Evolutionary conservation across 2,797 vertebrate species (phyloP).

Genomic region (Myoxocephalus aenaeus): DNA sequence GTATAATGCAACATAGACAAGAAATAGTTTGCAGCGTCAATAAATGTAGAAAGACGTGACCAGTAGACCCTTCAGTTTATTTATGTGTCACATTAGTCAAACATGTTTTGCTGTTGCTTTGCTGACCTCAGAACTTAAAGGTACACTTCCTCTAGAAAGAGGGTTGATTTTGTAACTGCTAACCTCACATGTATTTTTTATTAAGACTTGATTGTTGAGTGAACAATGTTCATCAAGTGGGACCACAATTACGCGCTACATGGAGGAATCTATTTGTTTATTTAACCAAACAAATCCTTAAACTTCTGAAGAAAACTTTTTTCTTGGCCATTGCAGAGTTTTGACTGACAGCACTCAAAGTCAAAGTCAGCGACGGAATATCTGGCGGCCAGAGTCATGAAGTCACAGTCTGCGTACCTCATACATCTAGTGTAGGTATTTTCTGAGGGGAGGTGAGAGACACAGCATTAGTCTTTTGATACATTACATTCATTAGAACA

Average conservation of each 20-base stretch:
- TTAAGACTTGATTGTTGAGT: constrained; percentile 18
- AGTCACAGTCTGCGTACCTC: constrained; percentile 34
- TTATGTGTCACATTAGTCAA: background rate
- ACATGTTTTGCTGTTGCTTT: background rate
- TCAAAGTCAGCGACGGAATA: constrained; percentile 5
- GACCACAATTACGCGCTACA: background rate
- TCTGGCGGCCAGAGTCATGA: constrained; percentile 35
- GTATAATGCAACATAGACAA: background rate
- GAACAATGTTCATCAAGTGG: background rate
- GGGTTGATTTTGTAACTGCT: background rate
- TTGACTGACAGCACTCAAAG: constrained; percentile 51
- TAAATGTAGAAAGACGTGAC: background rate
- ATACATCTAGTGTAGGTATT: constrained; percentile 33
- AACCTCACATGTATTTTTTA: background rate
- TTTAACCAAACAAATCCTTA: background rate
- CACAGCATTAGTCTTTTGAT: background rate
- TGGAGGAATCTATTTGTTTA: background rate
- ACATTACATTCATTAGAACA: background rate
- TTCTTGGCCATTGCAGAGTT: constrained; percentile 38
- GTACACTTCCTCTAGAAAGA: background rate
- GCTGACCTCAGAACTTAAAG: background rate
- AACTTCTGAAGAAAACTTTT: background rate
- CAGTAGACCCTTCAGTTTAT: background rate
- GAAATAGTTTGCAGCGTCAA: background rate
- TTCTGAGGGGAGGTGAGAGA: constrained; percentile 13